A percentile compares a stretch with the other conserved stretches of the same genome.
Conservation (phyloP, 1,140 invertebrate genomes). For the Battus philenor region DNA sequence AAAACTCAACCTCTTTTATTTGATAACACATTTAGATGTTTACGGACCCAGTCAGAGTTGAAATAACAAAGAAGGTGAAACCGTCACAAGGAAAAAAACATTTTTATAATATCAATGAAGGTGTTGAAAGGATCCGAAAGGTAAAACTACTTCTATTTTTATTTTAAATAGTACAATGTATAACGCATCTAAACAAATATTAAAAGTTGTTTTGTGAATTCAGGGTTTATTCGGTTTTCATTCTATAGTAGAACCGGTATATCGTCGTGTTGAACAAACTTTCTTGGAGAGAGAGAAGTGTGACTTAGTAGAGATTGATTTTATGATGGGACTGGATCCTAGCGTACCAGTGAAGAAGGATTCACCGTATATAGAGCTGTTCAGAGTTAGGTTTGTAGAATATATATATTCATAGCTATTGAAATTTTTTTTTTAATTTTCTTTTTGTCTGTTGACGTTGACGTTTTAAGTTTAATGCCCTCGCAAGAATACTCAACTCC, state of each 20-base stretch:
- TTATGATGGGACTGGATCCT: constrained; percentile 37
- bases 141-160: constrained; percentile 19
- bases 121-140: constrained; percentile 45
- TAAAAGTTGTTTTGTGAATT: too few species aligned
- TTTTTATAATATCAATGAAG: constrained; percentile 41
- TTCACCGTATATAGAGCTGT: constrained; percentile 52
- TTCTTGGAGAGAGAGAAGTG: constrained; percentile 58
- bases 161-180: too few species aligned
- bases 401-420: too few species aligned
- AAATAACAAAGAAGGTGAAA: constrained; percentile 39
- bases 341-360: constrained; percentile 48
- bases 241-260: constrained; percentile 37
- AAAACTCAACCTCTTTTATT: too few species aligned
- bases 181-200: too few species aligned
- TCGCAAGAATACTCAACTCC: too few species aligned
- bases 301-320: constrained; percentile 51
- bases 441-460: too few species aligned
- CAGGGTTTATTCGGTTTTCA: constrained; percentile 58
- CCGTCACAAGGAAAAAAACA: constrained; percentile 38
- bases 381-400: constrained; percentile 44
- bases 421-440: too few species aligned
- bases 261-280: constrained; percentile 44
- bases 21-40: constrained; percentile 34
- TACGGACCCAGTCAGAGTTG: constrained; percentile 33
- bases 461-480: too few species aligned